Evolutionary conservation across 2,113 vertebrate genomes (phyloP).

Genomic region (Hemiprocne comata): DNA sequence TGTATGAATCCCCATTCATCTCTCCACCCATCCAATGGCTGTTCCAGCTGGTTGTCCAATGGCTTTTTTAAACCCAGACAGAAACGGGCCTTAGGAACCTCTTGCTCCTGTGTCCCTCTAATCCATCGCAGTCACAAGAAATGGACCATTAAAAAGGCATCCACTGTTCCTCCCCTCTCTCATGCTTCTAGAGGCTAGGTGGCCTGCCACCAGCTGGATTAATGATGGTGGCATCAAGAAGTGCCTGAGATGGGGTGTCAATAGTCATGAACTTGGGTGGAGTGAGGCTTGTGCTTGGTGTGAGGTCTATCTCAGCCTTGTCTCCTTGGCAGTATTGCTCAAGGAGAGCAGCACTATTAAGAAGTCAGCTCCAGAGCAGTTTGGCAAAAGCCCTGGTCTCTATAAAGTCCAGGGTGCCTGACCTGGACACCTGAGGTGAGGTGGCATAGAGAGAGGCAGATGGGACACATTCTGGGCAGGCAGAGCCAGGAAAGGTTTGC

Average conservation of each 20-base stretch:
- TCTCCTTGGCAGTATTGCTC: neutral
- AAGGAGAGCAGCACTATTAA: neutral
- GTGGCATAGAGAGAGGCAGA: neutral
- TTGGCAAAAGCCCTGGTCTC: neutral
- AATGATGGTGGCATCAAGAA: neutral
- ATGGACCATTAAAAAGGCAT: neutral
- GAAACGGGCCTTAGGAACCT: neutral
- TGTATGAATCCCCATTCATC: neutral
- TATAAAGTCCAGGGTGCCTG: neutral
- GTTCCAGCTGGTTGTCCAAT: neutral
- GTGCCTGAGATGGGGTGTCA: neutral
- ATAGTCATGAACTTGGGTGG: neutral
- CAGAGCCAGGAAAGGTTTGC: neutral
- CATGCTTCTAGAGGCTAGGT: neutral
- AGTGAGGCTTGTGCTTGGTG: neutral
- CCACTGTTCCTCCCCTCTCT: neutral
- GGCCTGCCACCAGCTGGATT: neutral
- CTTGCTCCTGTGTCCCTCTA: neutral
- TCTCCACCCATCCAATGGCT: neutral
- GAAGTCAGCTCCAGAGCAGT: neutral
- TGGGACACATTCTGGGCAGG: neutral
- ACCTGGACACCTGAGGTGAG: neutral
- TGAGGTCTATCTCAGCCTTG: neutral
- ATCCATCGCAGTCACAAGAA: neutral
- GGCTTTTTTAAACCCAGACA: neutral